A percentile compares a stretch with the other conserved stretches of the same genome.
phyloP scores from a whole-genome alignment of 1,140 invertebrate genomes.

The Procambarus clarkii region DNA sequence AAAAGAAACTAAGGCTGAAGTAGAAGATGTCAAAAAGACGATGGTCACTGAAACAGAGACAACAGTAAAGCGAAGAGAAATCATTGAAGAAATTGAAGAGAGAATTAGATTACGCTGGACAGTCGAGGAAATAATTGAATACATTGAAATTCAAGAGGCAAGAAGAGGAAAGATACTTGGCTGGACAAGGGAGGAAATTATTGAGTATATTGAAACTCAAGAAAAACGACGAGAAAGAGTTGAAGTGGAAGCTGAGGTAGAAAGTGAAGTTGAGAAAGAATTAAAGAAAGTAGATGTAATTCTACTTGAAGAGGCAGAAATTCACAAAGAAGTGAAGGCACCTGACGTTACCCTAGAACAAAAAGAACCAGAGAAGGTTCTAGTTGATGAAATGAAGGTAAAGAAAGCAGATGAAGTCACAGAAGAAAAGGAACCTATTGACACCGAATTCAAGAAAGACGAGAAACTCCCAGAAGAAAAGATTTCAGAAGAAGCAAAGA shows the following conservation, averaged over 20 bases:
- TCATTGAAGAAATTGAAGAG: slow-evolving; percentile 6
- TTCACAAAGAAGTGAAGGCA: slow-evolving; percentile 21
- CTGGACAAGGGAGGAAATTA: neutral
- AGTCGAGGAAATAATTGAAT: neutral
- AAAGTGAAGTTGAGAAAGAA: neutral
- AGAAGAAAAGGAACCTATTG: slow-evolving; percentile 22
- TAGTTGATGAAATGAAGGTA: neutral
- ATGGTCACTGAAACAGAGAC: too few relatives aligned
- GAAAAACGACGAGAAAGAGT: neutral
- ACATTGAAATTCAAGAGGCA: neutral
- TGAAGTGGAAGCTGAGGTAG: neutral
- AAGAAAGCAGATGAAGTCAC: slow-evolving; percentile 44
- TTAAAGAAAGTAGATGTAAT: slow-evolving; percentile 20
- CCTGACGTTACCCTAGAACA: slow-evolving; percentile 37
- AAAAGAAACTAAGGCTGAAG: neutral
- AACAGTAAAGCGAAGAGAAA: neutral
- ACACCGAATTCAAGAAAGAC: neutral
- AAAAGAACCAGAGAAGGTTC: slow-evolving; percentile 30
- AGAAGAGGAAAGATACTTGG: slow-evolving; percentile 11
- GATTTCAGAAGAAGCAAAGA: slow-evolving; percentile 48
- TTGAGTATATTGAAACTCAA: neutral
- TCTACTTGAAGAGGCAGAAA: slow-evolving; percentile 1
- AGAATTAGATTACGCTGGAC: neutral
- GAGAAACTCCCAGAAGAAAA: slow-evolving; percentile 33
- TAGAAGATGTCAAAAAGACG: neutral